Evolutionary conservation across 37 sponge, comb jelly and placozoan species (phyloP).

Genomic region (Mnemiopsis leidyi): DNA sequence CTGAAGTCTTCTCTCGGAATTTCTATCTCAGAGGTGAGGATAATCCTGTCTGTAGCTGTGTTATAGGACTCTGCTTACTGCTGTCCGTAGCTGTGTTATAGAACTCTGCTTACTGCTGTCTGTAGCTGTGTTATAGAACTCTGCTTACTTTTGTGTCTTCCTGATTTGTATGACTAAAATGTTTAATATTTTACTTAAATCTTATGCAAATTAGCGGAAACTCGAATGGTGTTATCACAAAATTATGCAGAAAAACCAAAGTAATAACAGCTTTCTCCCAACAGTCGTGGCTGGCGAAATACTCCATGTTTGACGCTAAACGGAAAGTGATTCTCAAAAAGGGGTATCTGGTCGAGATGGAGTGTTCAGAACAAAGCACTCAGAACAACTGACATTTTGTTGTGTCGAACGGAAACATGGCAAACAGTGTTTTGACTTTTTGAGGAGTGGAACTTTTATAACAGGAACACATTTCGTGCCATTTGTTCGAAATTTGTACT

Average conservation of each 20-base stretch:
- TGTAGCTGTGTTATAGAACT: background rate
- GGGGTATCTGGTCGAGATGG: slow-evolving; percentile 30
- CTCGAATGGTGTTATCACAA: too few relatives aligned
- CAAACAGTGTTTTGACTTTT: too few relatives aligned
- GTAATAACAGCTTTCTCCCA: background rate
- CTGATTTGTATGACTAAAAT: background rate
- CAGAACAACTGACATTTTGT: too few relatives aligned
- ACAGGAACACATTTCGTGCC: too few relatives aligned
- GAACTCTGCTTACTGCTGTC: too few relatives aligned
- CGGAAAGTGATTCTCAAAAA: slow-evolving; percentile 58
- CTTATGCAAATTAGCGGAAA: background rate
- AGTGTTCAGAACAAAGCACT: background rate
- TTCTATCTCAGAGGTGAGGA: background rate
- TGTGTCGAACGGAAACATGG: too few relatives aligned
- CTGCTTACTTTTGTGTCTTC: background rate
- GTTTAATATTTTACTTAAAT: background rate
- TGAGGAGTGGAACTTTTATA: too few relatives aligned
- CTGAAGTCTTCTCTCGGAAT: background rate
- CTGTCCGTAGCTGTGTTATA: too few relatives aligned
- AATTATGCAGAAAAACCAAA: too few relatives aligned
- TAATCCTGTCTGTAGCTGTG: too few relatives aligned
- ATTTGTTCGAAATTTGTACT: too few relatives aligned
- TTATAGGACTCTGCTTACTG: too few relatives aligned
- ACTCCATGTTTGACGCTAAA: slow-evolving; percentile 31
- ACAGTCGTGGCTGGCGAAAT: slow-evolving; percentile 40